phyloP scores from a whole-genome alignment of 2,113 vertebrate genomes.

The Stictonetta naevosa region DNA sequence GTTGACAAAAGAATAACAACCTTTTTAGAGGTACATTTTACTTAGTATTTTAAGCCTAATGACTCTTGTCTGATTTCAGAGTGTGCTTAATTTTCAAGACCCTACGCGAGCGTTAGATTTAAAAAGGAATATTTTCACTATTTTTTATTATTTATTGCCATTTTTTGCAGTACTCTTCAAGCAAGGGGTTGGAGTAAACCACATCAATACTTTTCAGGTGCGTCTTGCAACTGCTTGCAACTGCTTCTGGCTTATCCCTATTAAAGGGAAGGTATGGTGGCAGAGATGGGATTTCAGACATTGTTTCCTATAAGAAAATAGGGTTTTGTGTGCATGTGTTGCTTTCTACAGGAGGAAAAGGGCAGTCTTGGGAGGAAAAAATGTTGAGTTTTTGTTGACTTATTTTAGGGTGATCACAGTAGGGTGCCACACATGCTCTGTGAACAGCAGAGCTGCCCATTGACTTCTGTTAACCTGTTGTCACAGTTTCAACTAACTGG shows the following conservation, averaged over 20 bases:
- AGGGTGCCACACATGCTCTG: background rate
- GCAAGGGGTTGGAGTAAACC: background rate
- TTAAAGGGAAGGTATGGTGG: background rate
- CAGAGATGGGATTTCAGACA: background rate
- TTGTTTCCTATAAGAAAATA: background rate
- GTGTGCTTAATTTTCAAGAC: background rate
- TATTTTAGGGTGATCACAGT: background rate
- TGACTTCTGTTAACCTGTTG: background rate
- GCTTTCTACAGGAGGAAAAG: background rate
- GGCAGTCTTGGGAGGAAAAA: background rate
- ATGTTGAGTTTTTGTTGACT: background rate
- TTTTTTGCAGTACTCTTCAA: background rate
- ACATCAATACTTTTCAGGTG: background rate
- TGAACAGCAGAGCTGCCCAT: background rate
- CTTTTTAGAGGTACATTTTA: slow-evolving; percentile 23
- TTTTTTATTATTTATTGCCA: background rate
- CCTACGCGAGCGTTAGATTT: background rate
- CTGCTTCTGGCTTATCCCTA: background rate
- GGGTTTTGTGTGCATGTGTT: background rate
- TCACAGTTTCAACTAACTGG: background rate
- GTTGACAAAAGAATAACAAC: slow-evolving; percentile 15
- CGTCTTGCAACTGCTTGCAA: background rate
- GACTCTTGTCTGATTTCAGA: background rate
- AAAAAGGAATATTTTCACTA: background rate
- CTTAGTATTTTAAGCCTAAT: background rate